A percentile compares a stretch with the other conserved stretches of the same genome.
These are phyloP conservation scores for Ornithoptera priamus DNA, from an alignment of 2,888 invertebrate species.

Conservation along the genomic window DNA sequence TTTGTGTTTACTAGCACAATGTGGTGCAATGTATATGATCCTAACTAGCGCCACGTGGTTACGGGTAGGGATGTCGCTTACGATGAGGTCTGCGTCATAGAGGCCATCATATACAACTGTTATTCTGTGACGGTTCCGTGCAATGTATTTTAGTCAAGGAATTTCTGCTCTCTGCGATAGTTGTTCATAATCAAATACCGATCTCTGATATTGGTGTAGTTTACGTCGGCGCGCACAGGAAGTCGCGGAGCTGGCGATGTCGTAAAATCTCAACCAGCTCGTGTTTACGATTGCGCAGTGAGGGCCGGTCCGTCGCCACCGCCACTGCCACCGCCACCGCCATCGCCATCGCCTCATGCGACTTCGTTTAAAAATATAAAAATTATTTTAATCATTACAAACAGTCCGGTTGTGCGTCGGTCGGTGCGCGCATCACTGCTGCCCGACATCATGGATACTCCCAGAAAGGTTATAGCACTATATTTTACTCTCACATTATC, in stretches of 20 bases:
- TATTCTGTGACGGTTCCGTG: too few relatives aligned
- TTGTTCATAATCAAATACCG: not conserved
- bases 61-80: too few relatives aligned
- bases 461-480: constrained; percentile 13
- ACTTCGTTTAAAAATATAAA: constrained; percentile 24
- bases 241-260: constrained; percentile 49
- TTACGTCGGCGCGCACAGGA: constrained; percentile 49
- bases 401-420: constrained; percentile 41
- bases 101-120: too few relatives aligned
- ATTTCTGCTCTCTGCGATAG: not conserved
- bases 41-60: too few relatives aligned
- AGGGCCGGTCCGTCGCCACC: too few relatives aligned
- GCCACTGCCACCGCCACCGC: too few relatives aligned
- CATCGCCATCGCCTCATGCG: constrained; percentile 33
- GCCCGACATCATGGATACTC: not conserved
- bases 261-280: constrained; percentile 47
- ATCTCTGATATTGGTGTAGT: not conserved
- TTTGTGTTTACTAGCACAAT: too few relatives aligned
- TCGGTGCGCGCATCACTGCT: not conserved
- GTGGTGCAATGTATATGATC: too few relatives aligned
- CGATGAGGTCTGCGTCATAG: too few relatives aligned
- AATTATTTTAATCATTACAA: constrained; percentile 15
- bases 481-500: too few relatives aligned
- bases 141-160: too few relatives aligned
- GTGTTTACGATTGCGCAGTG: constrained; percentile 43